Percentiles rank a stretch among this genome's conserved stretches.
Conservation (phyloP, 2,888 invertebrate genomes). For the Clunio marinus region DNA sequence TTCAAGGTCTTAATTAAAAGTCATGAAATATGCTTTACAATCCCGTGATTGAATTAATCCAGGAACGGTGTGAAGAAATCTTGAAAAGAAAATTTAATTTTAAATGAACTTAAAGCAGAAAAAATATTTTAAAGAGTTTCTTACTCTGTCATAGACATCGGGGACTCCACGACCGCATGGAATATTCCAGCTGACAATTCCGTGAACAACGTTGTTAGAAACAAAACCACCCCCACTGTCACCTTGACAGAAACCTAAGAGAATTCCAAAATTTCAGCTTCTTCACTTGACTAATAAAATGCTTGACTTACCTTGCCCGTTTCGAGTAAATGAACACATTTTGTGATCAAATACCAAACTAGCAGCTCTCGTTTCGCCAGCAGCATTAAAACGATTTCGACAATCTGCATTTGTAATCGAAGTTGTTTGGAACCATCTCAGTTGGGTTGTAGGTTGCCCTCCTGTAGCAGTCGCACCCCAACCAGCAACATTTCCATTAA, state of each 20-base stretch:
- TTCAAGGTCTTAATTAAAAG: too few relatives aligned
- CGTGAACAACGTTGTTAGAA: background rate
- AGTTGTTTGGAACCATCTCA: background rate
- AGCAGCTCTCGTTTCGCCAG: background rate
- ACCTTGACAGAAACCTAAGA: constrained; percentile 26
- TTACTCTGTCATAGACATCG: background rate
- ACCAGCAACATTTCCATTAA: background rate
- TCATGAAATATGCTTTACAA: too few relatives aligned
- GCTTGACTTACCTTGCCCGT: too few relatives aligned
- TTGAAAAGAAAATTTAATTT: too few relatives aligned
- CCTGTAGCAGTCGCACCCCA: background rate
- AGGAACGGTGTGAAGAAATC: background rate
- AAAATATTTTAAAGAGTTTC: too few relatives aligned
- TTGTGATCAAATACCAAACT: background rate
- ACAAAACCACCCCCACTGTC: constrained; percentile 33
- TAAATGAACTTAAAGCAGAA: too few relatives aligned
- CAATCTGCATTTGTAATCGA: background rate
- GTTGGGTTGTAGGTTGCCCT: background rate
- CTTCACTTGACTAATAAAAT: too few relatives aligned
- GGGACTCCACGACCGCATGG: constrained; percentile 19
- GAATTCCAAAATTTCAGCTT: too few relatives aligned
- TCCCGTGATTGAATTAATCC: background rate
- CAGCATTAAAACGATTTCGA: background rate
- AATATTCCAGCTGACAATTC: constrained; percentile 18
- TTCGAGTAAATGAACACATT: constrained; percentile 24